Percentiles rank a stretch among this genome's conserved stretches.
Evolutionary conservation across 2,113 vertebrate species (phyloP).

Genomic region (Anolis carolinensis): DNA sequence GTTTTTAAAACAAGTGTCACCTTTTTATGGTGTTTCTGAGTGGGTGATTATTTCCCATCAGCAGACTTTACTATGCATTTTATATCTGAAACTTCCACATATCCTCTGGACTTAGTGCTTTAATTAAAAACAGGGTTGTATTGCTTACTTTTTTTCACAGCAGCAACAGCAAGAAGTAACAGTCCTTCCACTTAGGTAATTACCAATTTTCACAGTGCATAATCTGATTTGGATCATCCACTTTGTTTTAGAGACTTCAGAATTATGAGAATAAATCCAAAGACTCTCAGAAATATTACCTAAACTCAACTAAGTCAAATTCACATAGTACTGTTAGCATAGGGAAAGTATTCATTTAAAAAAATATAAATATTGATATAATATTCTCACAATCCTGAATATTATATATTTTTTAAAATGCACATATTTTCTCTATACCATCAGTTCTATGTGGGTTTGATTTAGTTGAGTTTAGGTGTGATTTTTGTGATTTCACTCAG

Average conservation of each 20-base stretch:
- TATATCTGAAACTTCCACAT: constrained; percentile 29
- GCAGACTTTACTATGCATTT: not conserved
- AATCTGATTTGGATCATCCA: constrained; percentile 23
- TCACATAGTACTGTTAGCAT: too few relatives aligned
- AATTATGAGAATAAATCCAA: constrained; percentile 17
- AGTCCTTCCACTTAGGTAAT: not conserved
- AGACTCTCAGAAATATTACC: too few relatives aligned
- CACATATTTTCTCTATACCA: not conserved
- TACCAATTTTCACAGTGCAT: constrained; percentile 29
- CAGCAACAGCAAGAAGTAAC: not conserved
- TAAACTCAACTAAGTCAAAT: too few relatives aligned
- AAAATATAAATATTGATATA: too few relatives aligned
- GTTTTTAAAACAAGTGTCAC: constrained; percentile 25
- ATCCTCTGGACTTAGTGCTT: constrained; percentile 28
- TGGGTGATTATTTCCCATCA: constrained; percentile 23
- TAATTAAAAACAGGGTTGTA: constrained; percentile 34
- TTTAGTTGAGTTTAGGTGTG: too few relatives aligned
- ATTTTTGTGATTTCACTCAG: too few relatives aligned
- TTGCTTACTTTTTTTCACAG: not conserved
- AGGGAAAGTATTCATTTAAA: too few relatives aligned
- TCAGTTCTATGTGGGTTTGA: too few relatives aligned
- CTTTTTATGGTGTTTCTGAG: not conserved
- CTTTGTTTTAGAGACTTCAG: not conserved
- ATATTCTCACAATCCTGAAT: too few relatives aligned
- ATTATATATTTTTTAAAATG: not conserved